Conservation (phyloP, 2,888 invertebrate species). For the Heliconius ismenius region DNA sequence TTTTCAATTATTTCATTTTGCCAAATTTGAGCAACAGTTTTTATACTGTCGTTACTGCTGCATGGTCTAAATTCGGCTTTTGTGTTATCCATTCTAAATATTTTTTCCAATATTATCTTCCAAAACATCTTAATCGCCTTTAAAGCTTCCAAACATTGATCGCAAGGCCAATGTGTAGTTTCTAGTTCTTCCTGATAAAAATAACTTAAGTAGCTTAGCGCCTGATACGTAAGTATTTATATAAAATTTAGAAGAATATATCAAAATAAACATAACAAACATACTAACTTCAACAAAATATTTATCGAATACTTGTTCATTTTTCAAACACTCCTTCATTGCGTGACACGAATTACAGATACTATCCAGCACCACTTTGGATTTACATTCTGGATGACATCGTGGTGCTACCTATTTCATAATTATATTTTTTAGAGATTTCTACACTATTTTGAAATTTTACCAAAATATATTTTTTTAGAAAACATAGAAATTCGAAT, state of each 20-base stretch:
- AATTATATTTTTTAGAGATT: background rate
- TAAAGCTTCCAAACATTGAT: slow-evolving; percentile 68
- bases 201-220: slow-evolving; percentile 14
- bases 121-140: slow-evolving; percentile 75
- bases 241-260: background rate
- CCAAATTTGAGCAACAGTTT: slow-evolving; percentile 62
- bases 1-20: slow-evolving; percentile 65
- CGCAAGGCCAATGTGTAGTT: slow-evolving; percentile 74
- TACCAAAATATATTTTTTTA: no score
- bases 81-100: slow-evolving; percentile 59
- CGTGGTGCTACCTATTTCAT: slow-evolving; percentile 57
- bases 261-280: background rate
- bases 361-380: slow-evolving; percentile 66
- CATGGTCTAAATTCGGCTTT: slow-evolving; percentile 50
- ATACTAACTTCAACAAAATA: slow-evolving; percentile 68
- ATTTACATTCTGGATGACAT: slow-evolving; percentile 71
- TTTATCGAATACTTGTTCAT: slow-evolving; percentile 59
- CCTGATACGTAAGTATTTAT: background rate
- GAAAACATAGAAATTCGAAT: no score
- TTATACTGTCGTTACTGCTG: slow-evolving; percentile 52
- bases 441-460: background rate
- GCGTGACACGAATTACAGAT: slow-evolving; percentile 66
- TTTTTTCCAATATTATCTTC: slow-evolving; percentile 69
- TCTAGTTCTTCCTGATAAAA: slow-evolving; percentile 65
- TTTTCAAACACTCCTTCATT: slow-evolving; percentile 65